Base-by-base conservation (phyloP, 2,113 vertebrate genomes). In the Hymenochirus boettgeri region DNA sequence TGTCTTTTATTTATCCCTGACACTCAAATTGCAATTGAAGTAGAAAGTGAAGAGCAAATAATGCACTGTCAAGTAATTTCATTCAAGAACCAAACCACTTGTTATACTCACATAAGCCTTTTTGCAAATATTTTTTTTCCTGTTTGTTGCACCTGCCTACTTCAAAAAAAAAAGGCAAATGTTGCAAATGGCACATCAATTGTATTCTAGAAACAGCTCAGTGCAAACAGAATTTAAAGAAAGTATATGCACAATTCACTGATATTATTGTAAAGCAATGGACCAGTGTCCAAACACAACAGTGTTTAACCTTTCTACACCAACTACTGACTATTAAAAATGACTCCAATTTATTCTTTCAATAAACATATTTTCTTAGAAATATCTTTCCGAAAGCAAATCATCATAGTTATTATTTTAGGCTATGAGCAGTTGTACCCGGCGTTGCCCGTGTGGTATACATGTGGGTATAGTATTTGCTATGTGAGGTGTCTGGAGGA, bases 21-120 rank as follows among this genome's bases (percentile, higher is more conserved):
- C 56, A 69, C 65, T 60, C 65, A 60, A 59, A 69, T 60, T 69
- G 57, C 65, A 60, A 59, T 69, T 60, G 65, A 51, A 69, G 65
- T 60, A 31, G 65, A 50, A 53, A 60, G 24, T 58, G 51, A 37
- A 60, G 59, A 60, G 46, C 65, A 69, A 69, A 69, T 69, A 69
- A 59, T 60, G 56, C 57, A 59, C 25, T 58, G 65, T 69, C 65
- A 69, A 53, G 65, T 60, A 59, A 69, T 69, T 69, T 69, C 47
- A 60, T 69, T 69, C 56, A 53, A 69, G 65, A 69, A 69, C 56
- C 46, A 53, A 60, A 60, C 25, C 47, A 69, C 65, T 69, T 69
- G 46, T 27, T 60, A 45, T 53, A 69, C 46, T 51, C 65, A 60
- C 65, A 69, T 69, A 69, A 59, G 65, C 65, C 56, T 69, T 69